Conservation (phyloP, 2,888 invertebrate species). For the Euzophera pinguis region DNA sequence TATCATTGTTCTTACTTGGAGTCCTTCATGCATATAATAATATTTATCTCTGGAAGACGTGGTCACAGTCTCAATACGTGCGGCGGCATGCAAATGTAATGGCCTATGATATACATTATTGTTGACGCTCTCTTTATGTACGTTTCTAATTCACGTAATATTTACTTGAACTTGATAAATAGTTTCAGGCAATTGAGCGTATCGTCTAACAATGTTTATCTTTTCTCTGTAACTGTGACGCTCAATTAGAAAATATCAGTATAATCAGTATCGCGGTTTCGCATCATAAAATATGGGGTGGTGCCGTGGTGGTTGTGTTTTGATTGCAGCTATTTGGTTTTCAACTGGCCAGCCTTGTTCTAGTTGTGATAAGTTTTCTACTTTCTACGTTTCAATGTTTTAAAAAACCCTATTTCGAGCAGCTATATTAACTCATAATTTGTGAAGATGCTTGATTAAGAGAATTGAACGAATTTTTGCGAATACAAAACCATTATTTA, state of each 20-base stretch:
- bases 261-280: conserved; percentile 10
- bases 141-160: neutral
- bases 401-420: too few species aligned
- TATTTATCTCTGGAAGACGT: neutral
- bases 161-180: conserved; percentile 7
- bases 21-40: neutral
- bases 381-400: neutral
- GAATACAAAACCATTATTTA: too few species aligned
- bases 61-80: conserved; percentile 21
- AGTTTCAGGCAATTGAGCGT: neutral
- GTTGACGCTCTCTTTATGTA: conserved; percentile 15
- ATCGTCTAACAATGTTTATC: conserved; percentile 2
- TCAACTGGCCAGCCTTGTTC: neutral
- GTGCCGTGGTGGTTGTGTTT: neutral
- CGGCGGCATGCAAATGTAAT: conserved; percentile 36
- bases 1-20: neutral
- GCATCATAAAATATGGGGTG: neutral
- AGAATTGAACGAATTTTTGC: too few species aligned
- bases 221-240: conserved; percentile 4
- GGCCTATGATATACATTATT: conserved; percentile 21
- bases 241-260: conserved; percentile 1
- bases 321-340: neutral
- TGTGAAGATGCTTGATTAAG: too few species aligned
- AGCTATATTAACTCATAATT: neutral
- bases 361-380: neutral